phyloP scores from a whole-genome alignment of 2,797 vertebrate species.

The Amazonetta brasiliensis region DNA sequence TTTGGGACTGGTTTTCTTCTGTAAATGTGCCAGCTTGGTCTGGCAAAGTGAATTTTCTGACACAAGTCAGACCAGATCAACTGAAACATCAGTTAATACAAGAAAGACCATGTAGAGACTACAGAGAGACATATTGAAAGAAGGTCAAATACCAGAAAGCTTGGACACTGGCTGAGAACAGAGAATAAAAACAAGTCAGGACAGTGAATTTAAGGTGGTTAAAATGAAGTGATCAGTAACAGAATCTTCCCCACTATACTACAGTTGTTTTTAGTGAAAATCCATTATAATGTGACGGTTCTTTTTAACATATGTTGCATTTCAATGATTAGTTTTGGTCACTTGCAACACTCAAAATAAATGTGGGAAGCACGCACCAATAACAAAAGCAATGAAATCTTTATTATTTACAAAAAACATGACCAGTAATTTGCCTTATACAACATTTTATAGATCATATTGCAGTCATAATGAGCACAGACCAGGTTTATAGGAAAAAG shows the following conservation, averaged over 20 bases:
- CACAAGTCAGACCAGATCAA: constrained; percentile 14
- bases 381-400: background rate
- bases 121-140: background rate
- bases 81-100: constrained; percentile 9
- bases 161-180: background rate
- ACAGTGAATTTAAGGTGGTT: background rate
- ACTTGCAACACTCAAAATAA: background rate
- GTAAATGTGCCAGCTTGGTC: constrained; percentile 5
- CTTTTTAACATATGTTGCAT: background rate
- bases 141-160: background rate
- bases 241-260: background rate
- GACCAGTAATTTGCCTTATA: background rate
- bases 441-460: background rate
- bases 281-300: background rate
- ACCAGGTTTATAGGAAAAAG: background rate
- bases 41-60: constrained; percentile 26
- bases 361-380: background rate
- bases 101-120: background rate
- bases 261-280: background rate
- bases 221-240: background rate
- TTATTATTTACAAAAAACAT: background rate
- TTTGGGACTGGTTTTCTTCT: constrained; percentile 44
- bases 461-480: background rate
- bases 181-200: background rate
- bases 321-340: background rate